Evolutionary conservation across 1,140 invertebrate genomes (phyloP).

Genomic region (Drosophila mauritiana): DNA sequence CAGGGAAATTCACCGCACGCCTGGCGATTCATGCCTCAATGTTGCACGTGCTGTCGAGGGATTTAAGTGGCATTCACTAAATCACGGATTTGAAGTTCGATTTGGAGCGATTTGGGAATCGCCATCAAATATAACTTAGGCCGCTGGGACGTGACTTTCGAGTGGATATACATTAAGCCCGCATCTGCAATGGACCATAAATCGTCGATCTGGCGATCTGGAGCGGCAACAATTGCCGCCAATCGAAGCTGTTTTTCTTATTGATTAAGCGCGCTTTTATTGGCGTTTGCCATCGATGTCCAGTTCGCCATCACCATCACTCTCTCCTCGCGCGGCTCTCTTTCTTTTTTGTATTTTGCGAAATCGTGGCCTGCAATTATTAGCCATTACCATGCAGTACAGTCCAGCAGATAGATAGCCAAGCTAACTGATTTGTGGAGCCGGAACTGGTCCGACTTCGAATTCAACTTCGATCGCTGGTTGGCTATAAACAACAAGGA

Average conservation of each 20-base stretch:
- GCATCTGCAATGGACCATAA: slow-evolving; percentile 57
- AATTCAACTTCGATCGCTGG: slow-evolving; percentile 12
- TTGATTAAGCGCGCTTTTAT: slow-evolving; percentile 75
- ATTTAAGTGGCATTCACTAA: slow-evolving; percentile 65
- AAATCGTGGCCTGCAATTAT: slow-evolving; percentile 80
- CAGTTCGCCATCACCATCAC: slow-evolving; percentile 6
- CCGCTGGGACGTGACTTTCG: slow-evolving; percentile 61
- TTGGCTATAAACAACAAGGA: slow-evolving; percentile 57
- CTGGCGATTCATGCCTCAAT: slow-evolving; percentile 19
- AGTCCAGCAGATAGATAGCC: slow-evolving; percentile 30
- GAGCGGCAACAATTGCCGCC: slow-evolving; percentile 40
- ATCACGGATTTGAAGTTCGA: slow-evolving; percentile 66
- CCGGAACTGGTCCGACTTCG: slow-evolving; percentile 57
- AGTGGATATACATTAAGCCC: slow-evolving; percentile 39
- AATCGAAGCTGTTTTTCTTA: slow-evolving; percentile 62
- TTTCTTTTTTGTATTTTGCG: slow-evolving; percentile 33
- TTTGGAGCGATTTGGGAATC: slow-evolving; percentile 49
- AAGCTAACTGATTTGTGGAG: slow-evolving; percentile 15
- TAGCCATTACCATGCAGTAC: slow-evolving; percentile 73
- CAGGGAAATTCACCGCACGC: slow-evolving; percentile 12
- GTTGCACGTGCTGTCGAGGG: slow-evolving; percentile 40
- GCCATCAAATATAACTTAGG: slow-evolving; percentile 46
- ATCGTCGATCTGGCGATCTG: slow-evolving; percentile 45
- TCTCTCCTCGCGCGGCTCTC: slow-evolving; percentile 11
- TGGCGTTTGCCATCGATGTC: slow-evolving; percentile 46